These are phyloP conservation scores for Tetragonula clypearis DNA, from an alignment of 1,140 invertebrate genomes.

Conservation along the genomic window DNA sequence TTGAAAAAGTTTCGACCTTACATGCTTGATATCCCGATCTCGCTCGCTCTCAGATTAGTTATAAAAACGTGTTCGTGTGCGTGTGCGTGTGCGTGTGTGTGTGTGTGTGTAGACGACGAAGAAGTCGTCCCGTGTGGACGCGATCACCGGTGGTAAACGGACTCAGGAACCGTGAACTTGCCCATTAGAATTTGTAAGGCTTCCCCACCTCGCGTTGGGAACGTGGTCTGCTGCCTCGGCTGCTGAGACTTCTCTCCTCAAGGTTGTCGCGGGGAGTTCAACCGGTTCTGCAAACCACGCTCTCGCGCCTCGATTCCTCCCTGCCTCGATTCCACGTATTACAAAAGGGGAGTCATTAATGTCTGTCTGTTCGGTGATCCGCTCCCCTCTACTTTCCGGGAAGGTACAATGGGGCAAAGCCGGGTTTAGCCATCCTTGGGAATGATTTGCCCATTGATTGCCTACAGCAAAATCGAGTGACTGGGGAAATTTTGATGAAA, in stretches of 20 bases:
- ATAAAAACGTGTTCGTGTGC: background rate
- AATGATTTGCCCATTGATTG: no score
- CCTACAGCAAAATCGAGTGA: no score
- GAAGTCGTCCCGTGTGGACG: background rate
- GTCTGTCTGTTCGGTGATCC: background rate
- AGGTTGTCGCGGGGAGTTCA: slow-evolving; percentile 50
- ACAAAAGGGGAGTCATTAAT: slow-evolving; percentile 14
- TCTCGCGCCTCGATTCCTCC: slow-evolving; percentile 18
- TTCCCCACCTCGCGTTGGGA: slow-evolving; percentile 15
- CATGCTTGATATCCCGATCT: no score
- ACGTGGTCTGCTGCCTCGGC: slow-evolving; percentile 13
- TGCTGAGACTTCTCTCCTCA: slow-evolving; percentile 16
- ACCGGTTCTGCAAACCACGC: slow-evolving; percentile 39
- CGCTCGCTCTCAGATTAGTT: background rate
- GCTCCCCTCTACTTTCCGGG: background rate
- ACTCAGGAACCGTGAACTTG: slow-evolving; percentile 47
- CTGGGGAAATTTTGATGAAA: no score
- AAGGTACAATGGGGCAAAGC: background rate
- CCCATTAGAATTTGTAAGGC: slow-evolving; percentile 51
- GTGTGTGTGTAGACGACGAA: background rate
- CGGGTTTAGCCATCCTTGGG: no score
- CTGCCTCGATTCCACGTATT: background rate
- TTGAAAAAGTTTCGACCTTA: no score
- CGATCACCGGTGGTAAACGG: slow-evolving; percentile 29
- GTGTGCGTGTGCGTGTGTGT: no score